phyloP scores from a whole-genome alignment of 2,113 vertebrate genomes.

The Rhegmatorhina hoffmannsi region DNA sequence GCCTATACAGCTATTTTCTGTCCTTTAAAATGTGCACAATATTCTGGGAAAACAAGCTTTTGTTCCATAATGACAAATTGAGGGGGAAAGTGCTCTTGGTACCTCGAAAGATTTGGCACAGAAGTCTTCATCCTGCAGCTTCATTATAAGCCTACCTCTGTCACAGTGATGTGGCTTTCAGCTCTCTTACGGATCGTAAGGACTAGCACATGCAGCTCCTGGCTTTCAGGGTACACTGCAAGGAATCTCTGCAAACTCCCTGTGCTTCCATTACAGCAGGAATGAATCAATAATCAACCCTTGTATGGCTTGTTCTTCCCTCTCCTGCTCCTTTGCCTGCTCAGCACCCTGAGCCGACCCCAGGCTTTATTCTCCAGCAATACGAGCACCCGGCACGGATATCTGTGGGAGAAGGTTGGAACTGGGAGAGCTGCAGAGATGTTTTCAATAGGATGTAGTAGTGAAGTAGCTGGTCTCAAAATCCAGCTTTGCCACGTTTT shows the following conservation, averaged over 20 bases:
- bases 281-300: background rate
- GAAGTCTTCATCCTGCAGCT: slow-evolving; percentile 11
- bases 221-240: background rate
- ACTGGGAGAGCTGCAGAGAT: background rate
- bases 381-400: background rate
- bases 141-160: slow-evolving; percentile 51
- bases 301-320: background rate
- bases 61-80: background rate
- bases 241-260: background rate
- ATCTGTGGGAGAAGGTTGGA: slow-evolving; percentile 7
- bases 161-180: slow-evolving; percentile 45
- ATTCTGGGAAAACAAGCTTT: slow-evolving; percentile 23
- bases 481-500: slow-evolving; percentile 49
- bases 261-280: slow-evolving; percentile 17
- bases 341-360: background rate
- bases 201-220: background rate
- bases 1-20: background rate
- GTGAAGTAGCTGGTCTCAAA: slow-evolving; percentile 22
- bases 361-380: slow-evolving; percentile 33
- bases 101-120: slow-evolving; percentile 40
- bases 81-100: background rate
- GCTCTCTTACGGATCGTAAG: background rate
- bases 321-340: background rate
- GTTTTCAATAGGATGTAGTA: slow-evolving; percentile 1
- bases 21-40: slow-evolving; percentile 16